Evolutionary conservation across 2,113 vertebrate genomes (phyloP), one percentile per base, ranked within the genome.

Genomic region (Cyrtonyx montezumae): DNA sequence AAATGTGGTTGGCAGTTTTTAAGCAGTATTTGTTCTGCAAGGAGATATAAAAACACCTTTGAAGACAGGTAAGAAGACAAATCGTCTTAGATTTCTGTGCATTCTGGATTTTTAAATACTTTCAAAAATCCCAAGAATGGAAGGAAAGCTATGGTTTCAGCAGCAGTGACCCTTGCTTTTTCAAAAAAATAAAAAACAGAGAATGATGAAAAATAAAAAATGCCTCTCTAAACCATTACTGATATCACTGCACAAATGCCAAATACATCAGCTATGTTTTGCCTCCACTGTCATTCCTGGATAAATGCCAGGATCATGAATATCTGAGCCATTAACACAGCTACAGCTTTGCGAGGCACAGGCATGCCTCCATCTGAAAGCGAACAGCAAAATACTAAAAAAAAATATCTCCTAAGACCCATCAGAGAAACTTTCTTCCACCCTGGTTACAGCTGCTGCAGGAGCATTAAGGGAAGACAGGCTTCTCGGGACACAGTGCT

Each of bases 191-290:
- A 81, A 59, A 92, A 89, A 85, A 2, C 32, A 91, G 67, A 55
- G 11, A 37, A 59, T 4, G 2, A 13, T 46, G 55, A 69, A 82
- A 88, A 93, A 79, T 45, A 56, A 75, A 61, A 70, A 6, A 0
- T 11, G 23, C 37, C 25, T 21, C 18, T 63, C 55, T 53, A 68
- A 88, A 45, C 19, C 75, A 66, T 73, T 85, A 42, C 45, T 75
- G 92, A 53, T 67, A 84, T 80, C 40, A 61, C 49, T 81, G 81
- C 30, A 83, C 51, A 88, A 86, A 87, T 90, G 65, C 37, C 82
- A 94, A 88, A 76, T 74, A 48, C 43, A 89, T 94, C 85, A 88
- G 45, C 34, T 42, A 9, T 82, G 62, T 93, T 94, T 94, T 91
- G 78, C 88, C 69, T 96, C 82, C 69, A 61, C 49, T 90, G 90